Evolutionary conservation across 1,140 invertebrate species (phyloP), one percentile per base, ranked within the genome.

Genomic region (Heliconius melpomene): DNA sequence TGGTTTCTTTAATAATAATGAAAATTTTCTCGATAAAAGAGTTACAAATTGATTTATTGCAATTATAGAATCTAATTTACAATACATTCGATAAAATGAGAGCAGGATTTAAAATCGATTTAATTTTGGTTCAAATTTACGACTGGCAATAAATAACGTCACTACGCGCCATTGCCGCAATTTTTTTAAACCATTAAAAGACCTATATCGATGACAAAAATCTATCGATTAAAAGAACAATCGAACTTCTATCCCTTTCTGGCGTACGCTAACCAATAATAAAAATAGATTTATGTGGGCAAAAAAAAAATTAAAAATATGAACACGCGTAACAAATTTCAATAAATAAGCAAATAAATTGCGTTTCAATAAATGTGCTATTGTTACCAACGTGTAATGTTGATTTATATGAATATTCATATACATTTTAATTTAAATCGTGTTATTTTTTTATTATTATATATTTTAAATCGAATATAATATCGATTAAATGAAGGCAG

Each of bases 381-480:
- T 93, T 93, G 91, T 93, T 90, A 84, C 74, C 79, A 83, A 73
- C 84, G 77, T 78, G 85, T 90, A 89, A 93, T 90, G 86, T 90
- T 92, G 92, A 94, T 92, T 93, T 93, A 94, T 93, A 93, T 94
- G 92, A 93, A 94, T 94, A 94, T 94, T 94, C 93, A 93, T 91
- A 85, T 87, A 70, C 73, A 83, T 86, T 88, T 88, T 88, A 89
- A 87, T 86, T 90, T 77, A 60, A 78, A 46, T 16, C 40, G 40
- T 74, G 76, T 74, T 79, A 76, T 78, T 77, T 38, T 73, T 71
- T 79, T 82, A 79, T 79, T 82, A 79, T 82, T 29, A 78, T 76
- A 82, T 82, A 79, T 78, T 73, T 80, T 80, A 78, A 79, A 79
- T 79, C 79, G 82, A 79, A 46, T 72, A 77, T 79, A 80, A 74